Evolutionary conservation across 2,797 vertebrate genomes (phyloP), one percentile per base, ranked within the genome.

Genomic region (Acropternis orthonyx): DNA sequence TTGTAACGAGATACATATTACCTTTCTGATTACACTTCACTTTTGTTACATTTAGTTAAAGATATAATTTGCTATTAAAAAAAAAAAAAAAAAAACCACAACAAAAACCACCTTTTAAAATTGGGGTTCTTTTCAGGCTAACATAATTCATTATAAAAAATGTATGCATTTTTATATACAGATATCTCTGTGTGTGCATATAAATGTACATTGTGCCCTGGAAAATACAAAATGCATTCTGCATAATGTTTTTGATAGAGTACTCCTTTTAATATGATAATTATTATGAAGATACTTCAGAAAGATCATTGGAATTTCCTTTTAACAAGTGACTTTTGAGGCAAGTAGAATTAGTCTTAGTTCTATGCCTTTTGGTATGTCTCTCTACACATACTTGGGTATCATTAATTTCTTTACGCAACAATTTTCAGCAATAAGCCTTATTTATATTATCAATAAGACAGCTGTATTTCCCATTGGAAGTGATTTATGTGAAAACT

Each of bases 181-280:
- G 6, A 34, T n/a, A 21, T 34, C 3, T 46, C 0, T 46, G 0
- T 68, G 4, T 15, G 2, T 37, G 20, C 2, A 1, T 52, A 14
- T 32, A 49, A 62, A 65, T 68, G 43, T 51, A 39, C 14, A 11
- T 52, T 4, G 34, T 43, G 6, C 3, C 4, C 14, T 65, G 28
- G 13, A 86, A 80, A 34, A 61, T 22, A 43, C 2, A 66, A 54
- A 88, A 48, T 72, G 43, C 0, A 2, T 41, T 85, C 13, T 56
- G 10, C 8, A 37, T 12, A 75, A 30, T 12, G 1, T 27, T 72
- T 87, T 67, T 75, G 23, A 44, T 48, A 30, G 10, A 26, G 18
- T 51, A 28, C 37, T 12, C 1, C 11, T 91, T 72, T 73, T 65
- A 56, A 12, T 56, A 22, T 17, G 7, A 22, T 62, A 54, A 77